These are phyloP conservation scores for Dorcus hopei DNA, from an alignment of 2,888 invertebrate genomes.

Conservation along the genomic window DNA sequence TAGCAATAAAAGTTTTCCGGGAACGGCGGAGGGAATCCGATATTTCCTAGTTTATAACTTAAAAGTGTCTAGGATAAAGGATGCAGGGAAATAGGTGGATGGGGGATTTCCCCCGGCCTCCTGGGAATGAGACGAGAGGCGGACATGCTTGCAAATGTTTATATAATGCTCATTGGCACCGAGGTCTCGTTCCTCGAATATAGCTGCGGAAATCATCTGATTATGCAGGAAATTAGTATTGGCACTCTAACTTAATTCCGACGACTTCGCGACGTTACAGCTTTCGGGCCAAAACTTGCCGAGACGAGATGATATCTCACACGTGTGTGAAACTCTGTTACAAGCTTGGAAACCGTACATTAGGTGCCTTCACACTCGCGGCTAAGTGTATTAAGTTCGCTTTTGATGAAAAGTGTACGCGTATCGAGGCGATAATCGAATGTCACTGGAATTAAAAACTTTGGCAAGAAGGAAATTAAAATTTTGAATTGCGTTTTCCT, in stretches of 20 bases:
- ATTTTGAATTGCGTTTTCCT: too few relatives aligned
- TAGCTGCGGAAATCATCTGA: conserved; percentile 29
- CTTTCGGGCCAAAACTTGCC: too few relatives aligned
- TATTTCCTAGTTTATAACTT: conserved; percentile 12
- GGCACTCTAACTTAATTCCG: conserved; percentile 27
- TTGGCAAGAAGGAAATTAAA: too few relatives aligned
- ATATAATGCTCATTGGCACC: conserved; percentile 13
- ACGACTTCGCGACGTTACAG: conserved; percentile 4
- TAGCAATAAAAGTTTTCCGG: conserved; percentile 9
- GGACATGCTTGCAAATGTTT: conserved; percentile 12
- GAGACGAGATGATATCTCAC: too few relatives aligned
- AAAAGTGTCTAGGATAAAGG: conserved; percentile 11
- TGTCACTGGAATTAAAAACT: too few relatives aligned
- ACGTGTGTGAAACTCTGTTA: too few relatives aligned
- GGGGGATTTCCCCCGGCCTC: not conserved
- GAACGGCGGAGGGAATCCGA: conserved; percentile 8
- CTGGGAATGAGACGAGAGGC: conserved; percentile 6
- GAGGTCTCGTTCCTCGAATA: conserved; percentile 9
- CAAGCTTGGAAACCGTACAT: too few relatives aligned
- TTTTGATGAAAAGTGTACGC: too few relatives aligned
- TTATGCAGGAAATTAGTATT: conserved; percentile 35
- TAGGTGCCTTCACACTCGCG: too few relatives aligned
- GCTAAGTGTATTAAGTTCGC: too few relatives aligned
- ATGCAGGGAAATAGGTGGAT: not conserved
- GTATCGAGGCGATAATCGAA: too few relatives aligned